phyloP scores from a whole-genome alignment of 1,140 invertebrate genomes.

The Chironomus tepperi region DNA sequence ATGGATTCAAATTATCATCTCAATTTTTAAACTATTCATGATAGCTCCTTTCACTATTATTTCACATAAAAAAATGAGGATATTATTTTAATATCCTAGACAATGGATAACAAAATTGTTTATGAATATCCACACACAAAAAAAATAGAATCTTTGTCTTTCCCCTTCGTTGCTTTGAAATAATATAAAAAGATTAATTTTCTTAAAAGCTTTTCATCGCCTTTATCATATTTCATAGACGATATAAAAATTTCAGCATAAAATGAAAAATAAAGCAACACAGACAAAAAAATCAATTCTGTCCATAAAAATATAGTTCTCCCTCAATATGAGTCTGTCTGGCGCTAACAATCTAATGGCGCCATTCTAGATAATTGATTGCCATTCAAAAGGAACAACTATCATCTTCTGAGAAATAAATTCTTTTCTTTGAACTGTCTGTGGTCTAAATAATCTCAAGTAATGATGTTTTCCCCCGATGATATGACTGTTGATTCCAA shows the following conservation, averaged over 20 bases:
- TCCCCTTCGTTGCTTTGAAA: not conserved
- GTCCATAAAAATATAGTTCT: not conserved
- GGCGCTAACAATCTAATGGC: slow-evolving; percentile 12
- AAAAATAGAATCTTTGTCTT: not conserved
- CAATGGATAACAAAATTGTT: not conserved
- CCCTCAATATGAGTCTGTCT: not conserved
- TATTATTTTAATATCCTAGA: not conserved
- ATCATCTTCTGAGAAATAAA: not conserved
- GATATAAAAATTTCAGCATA: not conserved
- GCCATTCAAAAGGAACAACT: not conserved
- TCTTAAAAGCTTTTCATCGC: slow-evolving; percentile 18
- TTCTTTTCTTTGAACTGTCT: not conserved
- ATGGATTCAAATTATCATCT: too few species aligned
- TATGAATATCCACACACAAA: not conserved
- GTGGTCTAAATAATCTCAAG: not conserved
- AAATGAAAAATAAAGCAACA: not conserved
- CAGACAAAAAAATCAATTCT: not conserved
- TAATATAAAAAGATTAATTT: not conserved
- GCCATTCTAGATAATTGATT: slow-evolving; percentile 12
- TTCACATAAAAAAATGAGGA: not conserved
- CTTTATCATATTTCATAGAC: slow-evolving; percentile 10
- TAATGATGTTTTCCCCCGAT: not conserved
- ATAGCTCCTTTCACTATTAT: not conserved
- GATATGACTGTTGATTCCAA: not conserved
- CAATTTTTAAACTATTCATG: too few species aligned